Conservation (phyloP, 2,113 vertebrate genomes). For the Dermatemys mawii region DNA sequence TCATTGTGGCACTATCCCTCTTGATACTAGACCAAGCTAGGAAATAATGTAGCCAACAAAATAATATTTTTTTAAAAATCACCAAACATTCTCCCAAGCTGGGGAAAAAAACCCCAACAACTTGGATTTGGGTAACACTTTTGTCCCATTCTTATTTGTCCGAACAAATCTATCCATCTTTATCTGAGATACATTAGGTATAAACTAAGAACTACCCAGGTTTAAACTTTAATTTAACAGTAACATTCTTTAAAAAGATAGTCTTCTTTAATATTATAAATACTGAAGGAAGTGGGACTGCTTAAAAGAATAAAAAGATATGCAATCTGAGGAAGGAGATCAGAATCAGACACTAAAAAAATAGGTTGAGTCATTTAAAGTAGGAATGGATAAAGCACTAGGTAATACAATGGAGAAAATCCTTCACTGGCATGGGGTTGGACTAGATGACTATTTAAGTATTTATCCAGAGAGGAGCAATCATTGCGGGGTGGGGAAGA, state of each 20-base stretch:
- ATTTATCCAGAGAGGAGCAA: no score
- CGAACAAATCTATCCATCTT: rapidly evolving
- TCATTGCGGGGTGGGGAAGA: rapidly evolving
- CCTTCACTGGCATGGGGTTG: background rate
- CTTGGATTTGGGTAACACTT: background rate
- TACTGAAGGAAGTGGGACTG: background rate
- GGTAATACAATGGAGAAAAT: background rate
- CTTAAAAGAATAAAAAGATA: background rate
- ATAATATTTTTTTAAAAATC: background rate
- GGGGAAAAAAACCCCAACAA: background rate
- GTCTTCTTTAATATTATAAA: background rate
- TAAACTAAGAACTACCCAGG: background rate
- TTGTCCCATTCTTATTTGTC: background rate
- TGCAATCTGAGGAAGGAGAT: background rate
- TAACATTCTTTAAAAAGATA: background rate
- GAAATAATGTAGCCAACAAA: background rate
- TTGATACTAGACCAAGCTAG: no score
- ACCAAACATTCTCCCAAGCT: background rate
- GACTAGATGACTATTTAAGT: background rate
- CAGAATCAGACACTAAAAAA: background rate
- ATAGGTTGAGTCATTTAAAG: background rate
- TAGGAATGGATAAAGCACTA: background rate
- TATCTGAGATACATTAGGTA: background rate
- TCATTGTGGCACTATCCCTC: no score
- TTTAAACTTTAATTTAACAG: background rate